These are phyloP conservation scores for Orcinus orca DNA, from an alignment of 2,113 vertebrate genomes.

Conservation along the genomic window DNA sequence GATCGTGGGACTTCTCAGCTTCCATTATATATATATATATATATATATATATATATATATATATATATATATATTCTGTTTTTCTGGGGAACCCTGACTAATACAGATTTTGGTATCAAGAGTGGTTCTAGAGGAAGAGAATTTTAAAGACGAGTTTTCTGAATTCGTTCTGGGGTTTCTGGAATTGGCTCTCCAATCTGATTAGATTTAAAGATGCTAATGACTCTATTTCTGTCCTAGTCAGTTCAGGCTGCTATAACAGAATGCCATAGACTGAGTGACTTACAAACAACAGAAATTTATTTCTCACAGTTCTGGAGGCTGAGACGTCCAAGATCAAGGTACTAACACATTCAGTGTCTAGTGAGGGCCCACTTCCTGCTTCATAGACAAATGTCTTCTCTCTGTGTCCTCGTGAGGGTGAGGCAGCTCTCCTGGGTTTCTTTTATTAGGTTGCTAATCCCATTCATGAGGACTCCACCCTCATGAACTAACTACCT, in stretches of 20 bases:
- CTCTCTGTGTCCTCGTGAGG: background rate
- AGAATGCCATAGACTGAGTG: background rate
- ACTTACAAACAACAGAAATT: background rate
- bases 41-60: too few species aligned
- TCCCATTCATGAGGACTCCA: too few species aligned
- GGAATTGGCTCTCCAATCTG: background rate
- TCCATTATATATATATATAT: background rate
- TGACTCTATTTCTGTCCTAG: background rate
- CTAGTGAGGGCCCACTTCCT: background rate
- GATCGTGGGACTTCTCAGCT: background rate
- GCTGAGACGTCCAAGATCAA: background rate
- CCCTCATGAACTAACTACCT: background rate
- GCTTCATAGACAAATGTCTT: background rate
- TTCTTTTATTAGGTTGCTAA: background rate
- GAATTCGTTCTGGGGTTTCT: background rate
- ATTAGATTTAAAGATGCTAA: background rate
- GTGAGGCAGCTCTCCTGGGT: background rate
- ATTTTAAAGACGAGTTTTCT: background rate
- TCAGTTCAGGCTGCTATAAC: background rate
- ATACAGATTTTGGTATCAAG: background rate
- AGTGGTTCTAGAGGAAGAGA: background rate
- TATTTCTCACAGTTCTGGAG: background rate
- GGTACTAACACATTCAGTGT: accelerated
- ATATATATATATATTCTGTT: background rate
- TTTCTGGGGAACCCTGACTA: background rate